A percentile compares a stretch with the other conserved stretches of the same genome.
Conservation (phyloP, 1,140 invertebrate species). For the Drosophila repleta region DNA sequence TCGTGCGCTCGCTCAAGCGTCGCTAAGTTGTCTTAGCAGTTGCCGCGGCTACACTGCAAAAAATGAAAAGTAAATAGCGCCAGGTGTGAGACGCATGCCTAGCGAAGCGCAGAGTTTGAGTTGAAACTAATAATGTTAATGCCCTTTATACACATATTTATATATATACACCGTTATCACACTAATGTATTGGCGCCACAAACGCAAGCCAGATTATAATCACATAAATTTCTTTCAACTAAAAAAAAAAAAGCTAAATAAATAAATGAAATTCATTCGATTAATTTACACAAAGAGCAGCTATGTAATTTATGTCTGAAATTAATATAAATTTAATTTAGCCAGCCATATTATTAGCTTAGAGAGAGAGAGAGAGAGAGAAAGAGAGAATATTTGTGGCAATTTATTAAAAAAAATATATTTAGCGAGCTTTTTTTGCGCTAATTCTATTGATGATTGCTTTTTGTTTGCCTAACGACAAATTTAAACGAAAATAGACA, state of each 20-base stretch:
- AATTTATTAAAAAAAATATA: background rate
- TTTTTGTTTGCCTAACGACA: background rate
- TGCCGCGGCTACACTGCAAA: conserved; percentile 60
- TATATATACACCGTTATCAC: background rate
- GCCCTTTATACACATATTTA: background rate
- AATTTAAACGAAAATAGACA: background rate
- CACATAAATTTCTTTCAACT: background rate
- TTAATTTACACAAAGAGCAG: too few species aligned
- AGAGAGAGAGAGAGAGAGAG: too few species aligned
- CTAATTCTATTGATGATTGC: background rate
- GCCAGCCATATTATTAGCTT: background rate
- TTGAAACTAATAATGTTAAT: conserved; percentile 9
- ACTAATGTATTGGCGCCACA: background rate
- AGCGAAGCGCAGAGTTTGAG: background rate
- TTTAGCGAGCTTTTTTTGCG: background rate
- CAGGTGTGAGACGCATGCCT: background rate
- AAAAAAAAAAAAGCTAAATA: background rate
- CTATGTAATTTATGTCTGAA: too few species aligned
- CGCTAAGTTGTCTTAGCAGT: conserved; percentile 71
- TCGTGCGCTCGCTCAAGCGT: conserved; percentile 75
- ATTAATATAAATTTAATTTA: background rate
- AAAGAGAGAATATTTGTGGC: background rate
- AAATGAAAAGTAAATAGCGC: conserved; percentile 26
- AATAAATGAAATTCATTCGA: background rate
- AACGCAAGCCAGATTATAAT: background rate